These are phyloP conservation scores for Bombus affinis DNA, from an alignment of 1,140 invertebrate species.

Conservation along the genomic window DNA sequence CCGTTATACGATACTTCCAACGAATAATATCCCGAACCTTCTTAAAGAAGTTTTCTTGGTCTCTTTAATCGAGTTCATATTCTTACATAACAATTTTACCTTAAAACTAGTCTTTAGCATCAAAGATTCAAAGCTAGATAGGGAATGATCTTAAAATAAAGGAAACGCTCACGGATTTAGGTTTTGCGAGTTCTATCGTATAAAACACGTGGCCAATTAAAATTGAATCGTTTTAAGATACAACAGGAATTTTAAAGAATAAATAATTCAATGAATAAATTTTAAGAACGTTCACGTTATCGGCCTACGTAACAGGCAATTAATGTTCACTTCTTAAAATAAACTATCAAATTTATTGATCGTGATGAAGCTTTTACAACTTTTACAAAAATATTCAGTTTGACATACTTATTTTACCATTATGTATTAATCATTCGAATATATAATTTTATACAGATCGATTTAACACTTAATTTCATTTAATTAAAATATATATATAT, in stretches of 20 bases:
- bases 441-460: not conserved
- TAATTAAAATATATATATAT: not conserved
- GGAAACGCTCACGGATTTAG: not conserved
- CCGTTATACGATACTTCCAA: conserved; percentile 9
- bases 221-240: conserved; percentile 19
- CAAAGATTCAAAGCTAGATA: conserved; percentile 26
- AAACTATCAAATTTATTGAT: not conserved
- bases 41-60: conserved; percentile 16
- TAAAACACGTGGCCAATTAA: conserved; percentile 36
- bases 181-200: conserved; percentile 11
- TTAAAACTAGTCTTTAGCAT: conserved; percentile 35
- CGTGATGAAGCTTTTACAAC: not conserved
- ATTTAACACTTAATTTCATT: not conserved
- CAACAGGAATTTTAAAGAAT: not conserved
- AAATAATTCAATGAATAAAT: conserved; percentile 21
- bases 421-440: not conserved
- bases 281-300: not conserved
- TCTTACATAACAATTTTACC: conserved; percentile 29
- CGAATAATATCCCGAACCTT: conserved; percentile 30
- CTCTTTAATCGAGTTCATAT: conserved; percentile 13
- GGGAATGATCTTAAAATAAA: not conserved
- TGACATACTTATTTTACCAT: not conserved
- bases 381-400: not conserved
- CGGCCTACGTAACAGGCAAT: not conserved
- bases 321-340: conserved; percentile 10